phyloP scores from a whole-genome alignment of 2,888 invertebrate genomes.

The Zaprionus obscuricornis region DNA sequence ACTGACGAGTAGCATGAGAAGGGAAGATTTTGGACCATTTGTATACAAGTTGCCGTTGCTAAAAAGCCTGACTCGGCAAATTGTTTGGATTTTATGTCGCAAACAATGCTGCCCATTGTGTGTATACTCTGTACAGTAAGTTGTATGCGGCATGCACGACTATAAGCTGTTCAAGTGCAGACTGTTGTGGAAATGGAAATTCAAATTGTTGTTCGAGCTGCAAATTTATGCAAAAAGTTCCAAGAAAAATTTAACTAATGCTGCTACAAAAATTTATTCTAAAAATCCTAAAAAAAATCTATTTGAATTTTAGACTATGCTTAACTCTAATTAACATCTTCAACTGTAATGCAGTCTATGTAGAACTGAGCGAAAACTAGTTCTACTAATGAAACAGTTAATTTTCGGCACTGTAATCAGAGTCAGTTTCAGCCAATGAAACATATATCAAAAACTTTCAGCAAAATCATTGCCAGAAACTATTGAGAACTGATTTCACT shows the following conservation, averaged over 20 bases:
- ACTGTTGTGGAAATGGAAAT: not conserved
- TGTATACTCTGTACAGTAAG: conserved; percentile 19
- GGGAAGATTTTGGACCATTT: conserved; percentile 21
- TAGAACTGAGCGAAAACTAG: no score
- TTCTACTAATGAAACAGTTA: no score
- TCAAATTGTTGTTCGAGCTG: not conserved
- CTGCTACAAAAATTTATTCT: no score
- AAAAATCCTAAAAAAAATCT: no score
- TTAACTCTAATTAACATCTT: no score
- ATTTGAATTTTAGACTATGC: no score
- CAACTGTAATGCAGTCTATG: no score
- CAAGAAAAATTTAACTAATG: not conserved
- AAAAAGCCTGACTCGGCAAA: conserved; percentile 65
- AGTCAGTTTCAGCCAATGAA: no score
- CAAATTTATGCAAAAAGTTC: not conserved
- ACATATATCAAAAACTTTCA: no score
- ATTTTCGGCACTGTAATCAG: no score
- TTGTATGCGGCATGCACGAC: not conserved
- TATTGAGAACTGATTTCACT: no score
- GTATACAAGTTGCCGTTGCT: conserved; percentile 51
- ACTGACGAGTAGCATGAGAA: not conserved
- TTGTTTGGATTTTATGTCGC: conserved; percentile 77
- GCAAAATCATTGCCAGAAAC: no score
- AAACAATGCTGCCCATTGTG: conserved; percentile 65
- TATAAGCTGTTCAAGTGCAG: not conserved